Conservation (phyloP, 2,797 vertebrate genomes). For the Sciurus vulgaris region DNA sequence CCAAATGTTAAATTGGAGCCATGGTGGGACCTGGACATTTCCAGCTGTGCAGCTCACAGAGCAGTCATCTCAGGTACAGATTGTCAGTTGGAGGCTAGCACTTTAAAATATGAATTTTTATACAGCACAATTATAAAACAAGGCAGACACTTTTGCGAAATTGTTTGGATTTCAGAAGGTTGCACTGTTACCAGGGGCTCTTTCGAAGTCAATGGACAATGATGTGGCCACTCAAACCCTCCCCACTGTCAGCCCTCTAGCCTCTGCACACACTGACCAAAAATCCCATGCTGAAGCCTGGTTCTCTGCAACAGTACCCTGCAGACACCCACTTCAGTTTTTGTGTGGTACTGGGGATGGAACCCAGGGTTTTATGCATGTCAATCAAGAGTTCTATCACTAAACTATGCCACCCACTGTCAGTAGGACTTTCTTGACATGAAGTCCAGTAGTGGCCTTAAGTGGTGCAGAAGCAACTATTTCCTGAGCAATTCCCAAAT, state of each 20-base stretch:
- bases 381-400: neutral
- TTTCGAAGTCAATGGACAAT: neutral
- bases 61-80: neutral
- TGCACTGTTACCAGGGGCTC: neutral
- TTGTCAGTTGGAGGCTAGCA: neutral
- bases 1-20: neutral
- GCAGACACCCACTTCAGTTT: neutral
- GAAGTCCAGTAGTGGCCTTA: neutral
- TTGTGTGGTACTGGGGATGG: neutral
- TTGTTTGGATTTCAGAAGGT: neutral
- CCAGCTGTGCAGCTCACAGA: neutral
- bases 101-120: neutral
- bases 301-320: neutral
- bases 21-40: neutral
- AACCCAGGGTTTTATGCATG: neutral
- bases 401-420: neutral
- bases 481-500: neutral
- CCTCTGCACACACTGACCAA: neutral
- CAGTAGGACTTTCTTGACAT: neutral
- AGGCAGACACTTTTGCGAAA: neutral
- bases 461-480: neutral
- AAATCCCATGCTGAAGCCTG: neutral
- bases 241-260: neutral
- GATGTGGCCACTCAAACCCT: too few relatives aligned
- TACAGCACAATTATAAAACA: neutral